Percentiles rank a stretch among this genome's conserved stretches.
These are phyloP conservation scores for Amblyopsis rosae DNA, from an alignment of 2,113 vertebrate genomes.

Conservation along the genomic window DNA sequence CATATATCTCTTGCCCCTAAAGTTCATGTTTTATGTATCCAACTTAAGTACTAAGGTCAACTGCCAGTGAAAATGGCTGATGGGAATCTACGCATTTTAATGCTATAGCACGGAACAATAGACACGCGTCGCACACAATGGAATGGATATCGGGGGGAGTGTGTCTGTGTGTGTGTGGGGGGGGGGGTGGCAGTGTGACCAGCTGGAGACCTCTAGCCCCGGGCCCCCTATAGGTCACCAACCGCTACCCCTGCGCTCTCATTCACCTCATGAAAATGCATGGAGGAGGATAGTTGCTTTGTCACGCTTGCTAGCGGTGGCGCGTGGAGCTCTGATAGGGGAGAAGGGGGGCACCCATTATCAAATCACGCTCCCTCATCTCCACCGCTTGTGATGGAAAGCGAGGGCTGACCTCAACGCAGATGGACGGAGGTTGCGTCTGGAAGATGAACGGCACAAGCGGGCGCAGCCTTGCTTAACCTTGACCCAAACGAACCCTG, in stretches of 20 bases:
- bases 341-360: conserved; percentile 36
- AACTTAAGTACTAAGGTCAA: conserved; percentile 73
- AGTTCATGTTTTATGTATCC: conserved; percentile 73
- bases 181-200: conserved; percentile 70
- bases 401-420: conserved; percentile 52
- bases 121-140: conserved; percentile 72
- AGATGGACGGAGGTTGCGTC: conserved; percentile 53
- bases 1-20: conserved; percentile 54
- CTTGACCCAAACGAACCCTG: conserved; percentile 52
- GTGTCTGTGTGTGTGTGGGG: conserved; percentile 65
- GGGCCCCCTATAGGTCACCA: conserved; percentile 60
- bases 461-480: conserved; percentile 41
- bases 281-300: conserved; percentile 66
- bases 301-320: conserved; percentile 68
- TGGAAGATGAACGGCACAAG: conserved; percentile 32
- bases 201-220: conserved; percentile 75
- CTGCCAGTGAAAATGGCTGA: conserved; percentile 65
- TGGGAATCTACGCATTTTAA: conserved; percentile 73
- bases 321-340: conserved; percentile 62
- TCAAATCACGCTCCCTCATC: conserved; percentile 59
- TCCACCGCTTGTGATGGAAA: conserved; percentile 62
- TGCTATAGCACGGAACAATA: conserved; percentile 62
- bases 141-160: conserved; percentile 42
- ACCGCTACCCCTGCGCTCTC: conserved; percentile 49
- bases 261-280: conserved; percentile 72